Base-by-base conservation (phyloP, 2,113 vertebrate genomes). In the Tetraodon nigroviridis region DNA sequence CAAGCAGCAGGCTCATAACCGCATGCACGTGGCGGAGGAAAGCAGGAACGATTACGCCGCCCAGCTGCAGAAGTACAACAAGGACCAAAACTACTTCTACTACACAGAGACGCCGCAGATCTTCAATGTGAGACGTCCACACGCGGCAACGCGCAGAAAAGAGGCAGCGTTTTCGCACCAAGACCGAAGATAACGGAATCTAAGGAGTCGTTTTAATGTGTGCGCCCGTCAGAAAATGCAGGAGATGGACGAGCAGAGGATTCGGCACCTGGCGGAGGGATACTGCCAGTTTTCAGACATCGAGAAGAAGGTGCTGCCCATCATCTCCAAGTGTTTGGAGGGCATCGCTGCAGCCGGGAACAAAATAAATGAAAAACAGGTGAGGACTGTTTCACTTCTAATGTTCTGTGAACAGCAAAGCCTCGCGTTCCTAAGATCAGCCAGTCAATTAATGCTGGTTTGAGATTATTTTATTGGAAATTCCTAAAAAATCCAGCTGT, bases 211-310 rank as follows among this genome's bases (percentile, higher is more conserved):
- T 10, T 64, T 47, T 15, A 4, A 7, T 55, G 52, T 56, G 18
- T 74, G 17, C 78, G 54, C 32, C 19, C 16, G 42, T 42, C 90
- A 99, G 96, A 94, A 95, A 81, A 86, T 99, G 75, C 96, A 99
- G 88, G 93, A 92, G 81, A 92, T 98, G 93, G 96, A 99, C 71
- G 96, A 98, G 81, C 89, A 89, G 7, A 88, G 96, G 64, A 95
- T 94, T 58, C 73, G 86, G 76, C 91, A 92, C 60, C 87, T 99
- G 50, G 93, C 94, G 15, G 92, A 93, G 61, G 93, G 92, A 56
- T 98, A 98, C 83, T 89, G 90, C 79, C 91, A 92, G 75, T 95
- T 99, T 85, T 93, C 96, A 20, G 93, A 98, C 67, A 91, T 91
- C 0, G 96, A 99, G 81, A 94, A 92, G 64, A 93, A 94, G 42